phyloP scores from a whole-genome alignment of 2,888 invertebrate genomes.

The Theretra japonica region DNA sequence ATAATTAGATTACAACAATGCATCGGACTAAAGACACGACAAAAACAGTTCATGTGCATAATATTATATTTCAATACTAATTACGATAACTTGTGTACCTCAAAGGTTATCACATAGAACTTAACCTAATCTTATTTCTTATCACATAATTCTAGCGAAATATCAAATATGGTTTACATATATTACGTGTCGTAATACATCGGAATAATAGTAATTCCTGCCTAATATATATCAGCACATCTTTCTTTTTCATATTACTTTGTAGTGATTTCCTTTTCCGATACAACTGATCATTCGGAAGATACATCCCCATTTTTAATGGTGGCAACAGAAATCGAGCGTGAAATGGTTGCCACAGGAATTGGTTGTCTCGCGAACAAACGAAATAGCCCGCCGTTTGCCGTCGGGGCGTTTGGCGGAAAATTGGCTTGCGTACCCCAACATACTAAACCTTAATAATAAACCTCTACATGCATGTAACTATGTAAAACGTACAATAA shows the following conservation, averaged over 20 bases:
- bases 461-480: conserved; percentile 38
- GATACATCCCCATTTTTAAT: conserved; percentile 70
- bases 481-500: conserved; percentile 9
- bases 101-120: conserved; percentile 33
- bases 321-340: conserved; percentile 76
- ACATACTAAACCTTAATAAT: conserved; percentile 46
- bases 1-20: too few relatives aligned
- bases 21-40: not conserved
- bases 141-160: conserved; percentile 37
- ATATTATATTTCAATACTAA: not conserved
- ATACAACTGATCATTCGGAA: conserved; percentile 56
- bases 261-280: conserved; percentile 15
- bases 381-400: conserved; percentile 66
- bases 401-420: conserved; percentile 72
- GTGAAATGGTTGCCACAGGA: conserved; percentile 80
- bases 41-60: not conserved
- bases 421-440: conserved; percentile 67
- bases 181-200: not conserved
- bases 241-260: not conserved
- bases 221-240: not conserved
- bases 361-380: conserved; percentile 78
- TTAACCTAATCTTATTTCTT: conserved; percentile 49
- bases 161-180: not conserved
- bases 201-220: not conserved
- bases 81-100: not conserved